These are phyloP conservation scores for Drosophila anceps DNA, from an alignment of 2,888 invertebrate species.

Conservation along the genomic window DNA sequence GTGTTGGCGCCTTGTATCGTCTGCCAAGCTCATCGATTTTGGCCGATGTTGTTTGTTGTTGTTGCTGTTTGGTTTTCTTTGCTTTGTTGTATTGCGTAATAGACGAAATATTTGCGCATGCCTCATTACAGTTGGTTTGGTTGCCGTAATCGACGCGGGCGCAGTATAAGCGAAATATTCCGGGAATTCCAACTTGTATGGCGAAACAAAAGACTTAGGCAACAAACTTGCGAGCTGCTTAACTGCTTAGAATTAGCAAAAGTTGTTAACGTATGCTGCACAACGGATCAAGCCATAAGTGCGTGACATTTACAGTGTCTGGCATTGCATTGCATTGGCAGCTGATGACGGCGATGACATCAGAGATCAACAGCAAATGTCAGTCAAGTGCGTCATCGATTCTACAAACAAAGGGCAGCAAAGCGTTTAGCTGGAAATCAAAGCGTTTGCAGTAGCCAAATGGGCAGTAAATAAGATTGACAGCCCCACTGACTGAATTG, in stretches of 20 bases:
- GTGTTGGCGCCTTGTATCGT: slow-evolving; percentile 64
- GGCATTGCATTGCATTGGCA: slow-evolving; percentile 40
- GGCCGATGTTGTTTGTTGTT: slow-evolving; percentile 27
- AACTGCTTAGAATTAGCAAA: slow-evolving; percentile 44
- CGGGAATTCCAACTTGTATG: slow-evolving; percentile 55
- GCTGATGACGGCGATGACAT: slow-evolving; percentile 71
- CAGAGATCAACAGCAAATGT: slow-evolving; percentile 74
- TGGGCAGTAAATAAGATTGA: slow-evolving; percentile 51
- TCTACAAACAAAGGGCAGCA: slow-evolving; percentile 67
- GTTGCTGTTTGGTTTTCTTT: slow-evolving; percentile 35
- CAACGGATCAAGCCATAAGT: slow-evolving; percentile 28
- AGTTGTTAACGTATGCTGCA: background rate
- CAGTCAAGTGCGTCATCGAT: slow-evolving; percentile 74
- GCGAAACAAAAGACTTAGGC: slow-evolving; percentile 75
- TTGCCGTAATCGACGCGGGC: slow-evolving; percentile 69
- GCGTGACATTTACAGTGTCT: slow-evolving; percentile 60
- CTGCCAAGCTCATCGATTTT: slow-evolving; percentile 57
- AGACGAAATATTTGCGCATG: slow-evolving; percentile 79
- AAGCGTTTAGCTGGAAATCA: slow-evolving; percentile 55
- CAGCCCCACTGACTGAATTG: slow-evolving; percentile 47
- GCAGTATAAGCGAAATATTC: slow-evolving; percentile 64
- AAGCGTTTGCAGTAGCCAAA: slow-evolving; percentile 48
- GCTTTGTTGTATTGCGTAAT: slow-evolving; percentile 62
- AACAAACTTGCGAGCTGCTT: slow-evolving; percentile 54
- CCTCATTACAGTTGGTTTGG: slow-evolving; percentile 73